These are phyloP conservation scores for Platanista minor DNA, from an alignment of 2,113 vertebrate species.

Conservation along the genomic window DNA sequence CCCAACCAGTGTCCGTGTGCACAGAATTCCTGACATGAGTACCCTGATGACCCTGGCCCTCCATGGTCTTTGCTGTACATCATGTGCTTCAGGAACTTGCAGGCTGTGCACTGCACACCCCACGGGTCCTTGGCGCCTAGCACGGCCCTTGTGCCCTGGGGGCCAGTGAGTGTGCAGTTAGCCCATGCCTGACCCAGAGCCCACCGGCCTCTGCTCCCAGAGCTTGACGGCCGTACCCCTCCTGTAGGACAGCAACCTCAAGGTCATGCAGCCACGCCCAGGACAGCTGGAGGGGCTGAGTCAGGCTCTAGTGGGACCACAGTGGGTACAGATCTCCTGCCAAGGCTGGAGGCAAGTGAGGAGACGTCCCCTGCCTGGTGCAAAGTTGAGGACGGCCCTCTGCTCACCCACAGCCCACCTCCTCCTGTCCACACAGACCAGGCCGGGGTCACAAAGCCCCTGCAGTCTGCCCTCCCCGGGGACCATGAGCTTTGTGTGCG, in stretches of 20 bases:
- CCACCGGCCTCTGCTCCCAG: background rate
- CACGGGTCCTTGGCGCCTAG: rapidly evolving
- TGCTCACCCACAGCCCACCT: rapidly evolving
- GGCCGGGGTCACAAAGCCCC: background rate
- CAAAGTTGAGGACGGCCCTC: background rate
- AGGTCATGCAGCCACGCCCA: background rate
- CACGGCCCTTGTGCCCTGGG: rapidly evolving
- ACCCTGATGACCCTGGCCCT: rapidly evolving
- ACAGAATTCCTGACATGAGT: rapidly evolving
- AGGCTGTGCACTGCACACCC: rapidly evolving
- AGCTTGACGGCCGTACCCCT: background rate
- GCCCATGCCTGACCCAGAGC: background rate
- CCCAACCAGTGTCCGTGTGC: rapidly evolving
- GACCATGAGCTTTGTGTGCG: background rate
- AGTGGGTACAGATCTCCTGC: rapidly evolving
- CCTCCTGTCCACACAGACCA: background rate
- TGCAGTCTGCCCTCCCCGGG: too few relatives aligned
- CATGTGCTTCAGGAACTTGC: rapidly evolving
- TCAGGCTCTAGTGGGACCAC: rapidly evolving
- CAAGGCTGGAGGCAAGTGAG: background rate
- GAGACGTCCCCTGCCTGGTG: background rate
- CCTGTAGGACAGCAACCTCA: rapidly evolving
- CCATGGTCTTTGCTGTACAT: rapidly evolving
- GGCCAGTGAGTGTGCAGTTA: rapidly evolving
- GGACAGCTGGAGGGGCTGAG: background rate